phyloP scores from a whole-genome alignment of 1,140 invertebrate species.

The Caenorhabditis latens region DNA sequence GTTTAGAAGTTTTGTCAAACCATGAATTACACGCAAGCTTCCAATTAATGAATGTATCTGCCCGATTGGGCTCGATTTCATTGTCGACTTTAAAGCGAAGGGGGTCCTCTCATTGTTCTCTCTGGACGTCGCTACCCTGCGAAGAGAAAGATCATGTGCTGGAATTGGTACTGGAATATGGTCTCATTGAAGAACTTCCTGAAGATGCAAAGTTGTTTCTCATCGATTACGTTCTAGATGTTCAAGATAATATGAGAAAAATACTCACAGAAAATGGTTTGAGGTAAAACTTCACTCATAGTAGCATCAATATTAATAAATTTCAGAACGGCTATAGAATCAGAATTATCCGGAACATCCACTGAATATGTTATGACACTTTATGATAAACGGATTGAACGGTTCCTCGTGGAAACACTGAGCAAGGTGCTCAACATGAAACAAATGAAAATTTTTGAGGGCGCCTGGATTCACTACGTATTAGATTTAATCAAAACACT shows the following conservation, averaged over 20 bases:
- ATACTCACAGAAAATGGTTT: background rate
- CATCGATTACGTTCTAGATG: background rate
- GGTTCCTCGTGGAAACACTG: background rate
- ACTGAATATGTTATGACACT: background rate
- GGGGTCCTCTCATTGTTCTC: background rate
- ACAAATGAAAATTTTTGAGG: background rate
- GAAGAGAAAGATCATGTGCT: background rate
- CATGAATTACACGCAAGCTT: background rate
- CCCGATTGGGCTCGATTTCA: background rate
- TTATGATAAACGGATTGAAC: background rate
- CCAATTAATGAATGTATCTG: background rate
- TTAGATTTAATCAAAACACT: background rate
- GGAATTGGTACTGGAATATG: background rate
- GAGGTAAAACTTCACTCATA: background rate
- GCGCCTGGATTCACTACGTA: background rate
- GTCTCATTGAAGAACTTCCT: background rate
- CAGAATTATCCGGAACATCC: too few species aligned
- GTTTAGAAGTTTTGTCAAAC: background rate
- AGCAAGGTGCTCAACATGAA: background rate
- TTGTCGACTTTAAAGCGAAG: background rate
- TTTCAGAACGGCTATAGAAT: too few species aligned
- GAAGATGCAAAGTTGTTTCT: background rate
- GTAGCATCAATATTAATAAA: too few species aligned
- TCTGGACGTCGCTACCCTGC: background rate
- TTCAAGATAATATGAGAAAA: background rate